Evolutionary conservation across 2,888 invertebrate species (phyloP).

Genomic region (Gasteruption jaculator): DNA sequence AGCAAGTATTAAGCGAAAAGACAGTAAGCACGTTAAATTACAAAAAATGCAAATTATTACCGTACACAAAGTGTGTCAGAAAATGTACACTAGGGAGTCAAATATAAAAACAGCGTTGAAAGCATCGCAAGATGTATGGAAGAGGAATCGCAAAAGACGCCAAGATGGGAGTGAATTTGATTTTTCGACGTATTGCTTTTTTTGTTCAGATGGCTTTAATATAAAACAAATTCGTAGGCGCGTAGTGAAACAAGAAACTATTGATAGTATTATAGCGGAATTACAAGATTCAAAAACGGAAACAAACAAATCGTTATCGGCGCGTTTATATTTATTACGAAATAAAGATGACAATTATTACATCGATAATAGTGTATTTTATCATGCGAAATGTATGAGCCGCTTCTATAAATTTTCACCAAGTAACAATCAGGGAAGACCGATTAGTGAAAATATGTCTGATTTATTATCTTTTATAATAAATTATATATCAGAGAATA

Average conservation of each 20-base stretch:
- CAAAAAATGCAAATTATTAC: slow-evolving; percentile 1
- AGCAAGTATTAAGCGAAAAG: slow-evolving; percentile 12
- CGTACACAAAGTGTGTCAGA: slow-evolving; percentile 13
- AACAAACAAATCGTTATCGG: slow-evolving; percentile 9
- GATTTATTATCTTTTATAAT: slow-evolving; percentile 11
- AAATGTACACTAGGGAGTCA: slow-evolving; percentile 8
- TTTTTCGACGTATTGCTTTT: not conserved
- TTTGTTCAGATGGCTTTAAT: slow-evolving; percentile 6
- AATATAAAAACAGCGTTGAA: slow-evolving; percentile 11
- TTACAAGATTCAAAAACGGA: slow-evolving; percentile 6
- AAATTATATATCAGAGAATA: slow-evolving; percentile 13
- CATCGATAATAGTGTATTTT: slow-evolving; percentile 9
- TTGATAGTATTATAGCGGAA: slow-evolving; percentile 12
- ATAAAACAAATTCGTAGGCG: not conserved
- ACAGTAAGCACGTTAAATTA: slow-evolving; percentile 10
- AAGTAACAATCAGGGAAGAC: slow-evolving; percentile 9
- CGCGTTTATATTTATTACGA: slow-evolving; percentile 10
- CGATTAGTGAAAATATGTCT: slow-evolving; percentile 13
- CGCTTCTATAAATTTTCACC: slow-evolving; percentile 6
- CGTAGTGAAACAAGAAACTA: not conserved
- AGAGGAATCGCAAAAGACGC: not conserved
- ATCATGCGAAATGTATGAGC: slow-evolving; percentile 6
- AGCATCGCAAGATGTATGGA: not conserved
- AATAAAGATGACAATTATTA: slow-evolving; percentile 14
- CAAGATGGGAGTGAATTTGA: slow-evolving; percentile 7